Evolutionary conservation across 1,140 invertebrate genomes (phyloP).

Genomic region (Oryctes rhinoceros): DNA sequence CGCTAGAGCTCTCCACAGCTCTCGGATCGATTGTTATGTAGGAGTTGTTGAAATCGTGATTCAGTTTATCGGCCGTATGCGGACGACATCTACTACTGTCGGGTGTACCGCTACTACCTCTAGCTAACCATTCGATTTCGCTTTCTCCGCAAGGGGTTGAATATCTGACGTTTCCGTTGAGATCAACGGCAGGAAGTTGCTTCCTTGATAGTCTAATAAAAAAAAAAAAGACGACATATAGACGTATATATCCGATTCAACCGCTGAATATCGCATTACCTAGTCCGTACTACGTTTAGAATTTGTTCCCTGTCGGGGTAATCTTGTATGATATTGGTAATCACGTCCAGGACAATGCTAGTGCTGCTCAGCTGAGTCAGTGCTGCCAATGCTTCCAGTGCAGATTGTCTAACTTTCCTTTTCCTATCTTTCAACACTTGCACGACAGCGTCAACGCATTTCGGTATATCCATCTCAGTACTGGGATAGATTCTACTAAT

Average conservation of each 20-base stretch:
- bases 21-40: constrained; percentile 25
- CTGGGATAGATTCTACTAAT: constrained; percentile 81
- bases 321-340: constrained; percentile 60
- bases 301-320: constrained; percentile 62
- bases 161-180: constrained; percentile 56
- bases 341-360: constrained; percentile 62
- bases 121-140: constrained; percentile 55
- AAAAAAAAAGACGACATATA: background rate
- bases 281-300: constrained; percentile 64
- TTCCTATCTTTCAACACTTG: constrained; percentile 73
- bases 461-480: constrained; percentile 77
- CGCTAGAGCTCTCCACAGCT: constrained; percentile 23
- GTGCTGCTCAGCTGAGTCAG: constrained; percentile 77
- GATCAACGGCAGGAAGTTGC: constrained; percentile 57
- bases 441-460: constrained; percentile 67
- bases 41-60: background rate
- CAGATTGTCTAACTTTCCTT: constrained; percentile 78
- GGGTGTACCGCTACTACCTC: constrained; percentile 43
- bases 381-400: constrained; percentile 82
- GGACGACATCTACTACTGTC: constrained; percentile 44
- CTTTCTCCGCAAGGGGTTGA: constrained; percentile 54
- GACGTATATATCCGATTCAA: background rate
- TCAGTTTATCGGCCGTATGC: background rate
- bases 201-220: constrained; percentile 54
- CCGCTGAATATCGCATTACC: constrained; percentile 49